Evolutionary conservation across 2,888 invertebrate species (phyloP), one percentile per base, ranked within the genome.

Genomic region (Amiota communis): DNA sequence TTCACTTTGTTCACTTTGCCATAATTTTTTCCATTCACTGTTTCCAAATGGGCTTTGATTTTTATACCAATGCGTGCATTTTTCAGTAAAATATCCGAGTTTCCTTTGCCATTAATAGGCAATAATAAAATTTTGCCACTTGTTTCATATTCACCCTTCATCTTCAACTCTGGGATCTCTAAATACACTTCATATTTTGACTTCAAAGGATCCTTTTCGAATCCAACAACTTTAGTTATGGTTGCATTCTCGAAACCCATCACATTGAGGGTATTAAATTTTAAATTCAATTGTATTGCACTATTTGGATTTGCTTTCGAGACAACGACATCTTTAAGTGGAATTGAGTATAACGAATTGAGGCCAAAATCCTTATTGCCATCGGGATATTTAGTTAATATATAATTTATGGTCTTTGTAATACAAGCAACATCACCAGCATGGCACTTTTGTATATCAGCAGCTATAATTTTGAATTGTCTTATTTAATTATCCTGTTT

Each of bases 41-140:
- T 68, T 23, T 68, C 67, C 23, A 68, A 48, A 47, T 53, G 49
- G 1, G 79, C 57, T n/a, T 81, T 80, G 0, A 74, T 73, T 23
- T 81, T 83, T 8, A 68, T 13, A 51, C 20, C 51, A 36, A 53
- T 13, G 2, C 20, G 51, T 23, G 48, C 67, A 68, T 87, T 80
- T 15, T 75, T 84, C 6, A 87, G 17, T 46, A 76, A 57, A 1
- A 88, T 75, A 47, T 81, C 76, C 1, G 85, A 84, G 53, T 77
- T 74, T 3, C 90, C 90, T 47, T 80, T 78, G 0, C 89, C 90
- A 36, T 84, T 81, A 49, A 90, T 84, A 4, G 90, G 89, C 59
- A 90, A 77, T 6, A 90, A 75, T 15, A 90, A 75, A 9, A 90
- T 80, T 68, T 86, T 87, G 12, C 90, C 90, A 48, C 80, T 78